Conservation (phyloP, 2,888 invertebrate genomes). For the Nomada fabriciana region DNA sequence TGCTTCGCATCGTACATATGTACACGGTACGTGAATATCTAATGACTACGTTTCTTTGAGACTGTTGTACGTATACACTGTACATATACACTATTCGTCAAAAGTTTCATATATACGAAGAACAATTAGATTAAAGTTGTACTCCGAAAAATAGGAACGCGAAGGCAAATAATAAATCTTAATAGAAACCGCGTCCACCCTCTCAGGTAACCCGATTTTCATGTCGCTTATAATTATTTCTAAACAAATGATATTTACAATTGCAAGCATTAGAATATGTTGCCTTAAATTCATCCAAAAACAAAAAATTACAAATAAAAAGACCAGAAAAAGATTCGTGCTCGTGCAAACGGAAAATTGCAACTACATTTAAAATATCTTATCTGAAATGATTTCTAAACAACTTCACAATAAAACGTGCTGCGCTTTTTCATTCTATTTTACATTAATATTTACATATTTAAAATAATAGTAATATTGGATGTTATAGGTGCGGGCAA, state of each 20-base stretch:
- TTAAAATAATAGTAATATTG: background rate
- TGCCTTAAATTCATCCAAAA: too few species aligned
- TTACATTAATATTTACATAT: background rate
- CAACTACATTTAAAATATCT: background rate
- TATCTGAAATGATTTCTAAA: background rate
- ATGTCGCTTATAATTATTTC: background rate
- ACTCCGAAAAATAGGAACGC: background rate
- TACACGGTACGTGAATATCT: slow-evolving; percentile 14
- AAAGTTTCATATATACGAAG: background rate
- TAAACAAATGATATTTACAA: background rate
- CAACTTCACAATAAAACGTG: background rate
- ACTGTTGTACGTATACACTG: slow-evolving; percentile 3
- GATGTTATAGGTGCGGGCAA: background rate
- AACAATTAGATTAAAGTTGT: background rate
- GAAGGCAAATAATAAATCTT: background rate
- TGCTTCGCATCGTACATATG: background rate
- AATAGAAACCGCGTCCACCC: background rate
- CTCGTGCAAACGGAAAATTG: background rate
- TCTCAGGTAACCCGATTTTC: too few species aligned
- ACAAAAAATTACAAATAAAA: too few species aligned
- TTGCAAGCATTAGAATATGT: background rate
- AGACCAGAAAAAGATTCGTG: too few species aligned
- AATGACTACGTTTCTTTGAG: slow-evolving; percentile 14
- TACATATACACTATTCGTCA: slow-evolving; percentile 18
- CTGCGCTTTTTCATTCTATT: background rate